A percentile compares a stretch with the other conserved stretches of the same genome.
Conservation (phyloP, 2,113 vertebrate genomes). For the Phaetusa simplex region DNA sequence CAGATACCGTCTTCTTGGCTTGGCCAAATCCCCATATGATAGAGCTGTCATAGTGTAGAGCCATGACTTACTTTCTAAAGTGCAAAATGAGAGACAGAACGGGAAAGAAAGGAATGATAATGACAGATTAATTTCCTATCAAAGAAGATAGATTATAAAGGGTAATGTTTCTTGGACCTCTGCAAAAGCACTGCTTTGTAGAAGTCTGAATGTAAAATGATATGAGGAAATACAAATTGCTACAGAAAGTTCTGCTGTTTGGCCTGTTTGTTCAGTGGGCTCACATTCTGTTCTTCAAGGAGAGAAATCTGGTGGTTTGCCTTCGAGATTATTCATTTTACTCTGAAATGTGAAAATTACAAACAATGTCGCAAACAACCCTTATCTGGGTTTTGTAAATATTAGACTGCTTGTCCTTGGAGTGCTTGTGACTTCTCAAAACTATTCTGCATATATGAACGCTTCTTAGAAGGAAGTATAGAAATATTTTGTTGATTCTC, state of each 20-base stretch:
- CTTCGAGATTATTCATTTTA: neutral
- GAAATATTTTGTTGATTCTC: neutral
- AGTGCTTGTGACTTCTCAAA: neutral
- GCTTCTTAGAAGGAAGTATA: neutral
- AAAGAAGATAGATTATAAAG: neutral
- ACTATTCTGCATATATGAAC: neutral
- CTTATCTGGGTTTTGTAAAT: neutral
- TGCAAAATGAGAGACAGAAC: neutral
- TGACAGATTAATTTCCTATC: neutral
- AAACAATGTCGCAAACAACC: neutral
- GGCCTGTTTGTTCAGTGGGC: neutral
- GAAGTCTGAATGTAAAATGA: neutral
- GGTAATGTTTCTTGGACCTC: neutral
- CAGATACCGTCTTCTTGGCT: neutral
- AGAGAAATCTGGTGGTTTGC: neutral
- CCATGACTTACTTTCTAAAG: neutral
- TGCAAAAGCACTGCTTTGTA: neutral
- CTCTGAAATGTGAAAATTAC: neutral
- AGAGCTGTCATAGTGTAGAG: neutral
- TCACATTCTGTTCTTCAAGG: neutral
- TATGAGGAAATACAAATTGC: neutral
- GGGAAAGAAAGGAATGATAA: neutral
- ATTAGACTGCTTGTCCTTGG: neutral
- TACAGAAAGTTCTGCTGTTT: neutral
- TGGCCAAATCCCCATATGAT: neutral